Evolutionary conservation across 2,797 vertebrate genomes (phyloP).

Genomic region (Enteromius thamalakanensis): DNA sequence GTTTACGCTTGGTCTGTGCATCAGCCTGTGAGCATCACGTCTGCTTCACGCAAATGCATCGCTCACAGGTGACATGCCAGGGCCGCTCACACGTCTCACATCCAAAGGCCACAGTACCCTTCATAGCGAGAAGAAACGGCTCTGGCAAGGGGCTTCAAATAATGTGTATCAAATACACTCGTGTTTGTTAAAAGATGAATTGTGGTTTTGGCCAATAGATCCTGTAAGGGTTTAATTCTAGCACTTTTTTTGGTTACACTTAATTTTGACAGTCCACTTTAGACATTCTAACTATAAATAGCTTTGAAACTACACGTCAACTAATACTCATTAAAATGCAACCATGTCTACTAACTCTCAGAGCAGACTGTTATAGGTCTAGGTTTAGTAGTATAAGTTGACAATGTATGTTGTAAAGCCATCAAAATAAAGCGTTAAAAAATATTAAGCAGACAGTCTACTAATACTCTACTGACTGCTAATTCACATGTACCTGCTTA

Average conservation of each 20-base stretch:
- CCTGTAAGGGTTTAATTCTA: not conserved
- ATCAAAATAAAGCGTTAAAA: not conserved
- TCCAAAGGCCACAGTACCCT: slow-evolving; percentile 37
- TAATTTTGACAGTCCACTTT: not conserved
- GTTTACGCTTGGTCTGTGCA: slow-evolving; percentile 66
- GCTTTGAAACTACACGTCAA: not conserved
- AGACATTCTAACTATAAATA: not conserved
- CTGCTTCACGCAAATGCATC: slow-evolving; percentile 68
- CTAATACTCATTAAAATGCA: not conserved
- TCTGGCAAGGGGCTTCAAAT: slow-evolving; percentile 26
- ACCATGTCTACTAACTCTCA: not conserved
- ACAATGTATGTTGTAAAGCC: not conserved
- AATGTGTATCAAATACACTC: slow-evolving; percentile 23
- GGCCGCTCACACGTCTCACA: slow-evolving; percentile 37
- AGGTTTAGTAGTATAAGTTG: not conserved
- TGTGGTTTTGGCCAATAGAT: not conserved
- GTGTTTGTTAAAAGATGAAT: not conserved
- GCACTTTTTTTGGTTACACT: not conserved
- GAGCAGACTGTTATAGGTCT: not conserved
- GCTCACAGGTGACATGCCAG: slow-evolving; percentile 63
- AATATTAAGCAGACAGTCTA: not conserved
- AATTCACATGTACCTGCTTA: not conserved
- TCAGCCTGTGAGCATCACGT: slow-evolving; percentile 68
- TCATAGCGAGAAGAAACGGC: slow-evolving; percentile 23
- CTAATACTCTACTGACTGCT: not conserved